phyloP scores from a whole-genome alignment of 1,140 invertebrate genomes.

The Zaprionus kolodkinae region DNA sequence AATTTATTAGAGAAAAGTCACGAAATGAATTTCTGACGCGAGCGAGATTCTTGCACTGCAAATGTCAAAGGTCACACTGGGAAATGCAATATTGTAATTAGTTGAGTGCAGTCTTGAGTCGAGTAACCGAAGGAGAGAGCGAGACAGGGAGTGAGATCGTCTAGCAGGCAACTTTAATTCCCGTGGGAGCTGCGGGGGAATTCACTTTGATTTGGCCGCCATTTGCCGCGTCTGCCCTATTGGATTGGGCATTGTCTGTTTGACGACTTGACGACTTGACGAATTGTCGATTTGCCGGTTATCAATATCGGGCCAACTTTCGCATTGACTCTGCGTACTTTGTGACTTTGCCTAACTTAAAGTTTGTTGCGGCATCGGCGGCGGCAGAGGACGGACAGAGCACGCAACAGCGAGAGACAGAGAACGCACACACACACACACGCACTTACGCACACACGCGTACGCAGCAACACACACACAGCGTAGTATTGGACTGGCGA shows the following conservation, averaged over 20 bases:
- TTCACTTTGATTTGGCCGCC: not conserved
- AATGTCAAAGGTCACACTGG: not conserved
- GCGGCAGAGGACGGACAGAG: not conserved
- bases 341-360: constrained; percentile 36
- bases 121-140: not conserved
- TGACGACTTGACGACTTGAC: too few relatives aligned
- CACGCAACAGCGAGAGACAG: constrained; percentile 8
- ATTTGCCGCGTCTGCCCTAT: not conserved
- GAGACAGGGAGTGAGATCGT: not conserved
- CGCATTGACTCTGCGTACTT: constrained; percentile 42
- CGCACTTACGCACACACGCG: constrained; percentile 3
- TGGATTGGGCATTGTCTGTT: constrained; percentile 16
- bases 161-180: not conserved
- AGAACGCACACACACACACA: not conserved
- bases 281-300: constrained; percentile 32
- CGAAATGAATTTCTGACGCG: not conserved
- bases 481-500: not conserved
- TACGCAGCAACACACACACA: constrained; percentile 3
- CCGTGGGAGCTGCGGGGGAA: not conserved
- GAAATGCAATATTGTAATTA: not conserved
- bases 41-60: not conserved
- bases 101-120: not conserved
- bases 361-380: constrained; percentile 43
- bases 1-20: not conserved
- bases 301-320: constrained; percentile 46